Base-by-base conservation (phyloP, 2,113 vertebrate species). In the Danionella cerebrum region DNA sequence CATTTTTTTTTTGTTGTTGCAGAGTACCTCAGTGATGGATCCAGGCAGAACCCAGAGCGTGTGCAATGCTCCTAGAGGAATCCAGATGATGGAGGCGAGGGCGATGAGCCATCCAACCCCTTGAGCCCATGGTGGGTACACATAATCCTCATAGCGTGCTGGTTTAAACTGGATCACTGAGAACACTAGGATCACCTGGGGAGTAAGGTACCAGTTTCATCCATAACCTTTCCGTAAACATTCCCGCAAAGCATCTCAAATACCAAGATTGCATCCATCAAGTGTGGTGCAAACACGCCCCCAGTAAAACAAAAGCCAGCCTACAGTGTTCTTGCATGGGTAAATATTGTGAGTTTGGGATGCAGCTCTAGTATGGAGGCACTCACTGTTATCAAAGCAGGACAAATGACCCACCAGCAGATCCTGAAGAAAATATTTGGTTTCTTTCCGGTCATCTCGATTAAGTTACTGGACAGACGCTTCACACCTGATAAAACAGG, bases 51-150 rank as follows among this genome's bases (percentile, higher is more conserved):
- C 73, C 84, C 84, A 87, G 63, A 89, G 14, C 1, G 87, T 90
- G 77, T 90, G 87, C 59, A 84, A 1, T 0, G 79, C 83, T 27
- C 67, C 84, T n/a, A 87, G 25, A n/a, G 88, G 88, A 25, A 90
- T 89, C 87, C 88, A 90, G 70, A 89, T 82, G 48, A 90, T 86
- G 36, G 88, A 90, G 6, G 76, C 78, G 77, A 89, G 4, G 21
- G 86, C 80, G 1, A 90, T 84, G 39, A 86, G 5, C 88, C 87
- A 90, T 25, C 88, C 87, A 0, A 89, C 39, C 3, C 86, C 84
- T 65, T 90, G 86, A 77, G 84, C 87, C 88, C 88, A 90, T 5
- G 75, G 50, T 22, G 88, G 88, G 77, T 89, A 89, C 12, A 85
- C 69, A 0, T 89, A 84, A 51, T 53, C 21, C 57, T 64, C 86